phyloP scores from a whole-genome alignment of 2,888 invertebrate genomes.

The Scaptomyza reducta region DNA sequence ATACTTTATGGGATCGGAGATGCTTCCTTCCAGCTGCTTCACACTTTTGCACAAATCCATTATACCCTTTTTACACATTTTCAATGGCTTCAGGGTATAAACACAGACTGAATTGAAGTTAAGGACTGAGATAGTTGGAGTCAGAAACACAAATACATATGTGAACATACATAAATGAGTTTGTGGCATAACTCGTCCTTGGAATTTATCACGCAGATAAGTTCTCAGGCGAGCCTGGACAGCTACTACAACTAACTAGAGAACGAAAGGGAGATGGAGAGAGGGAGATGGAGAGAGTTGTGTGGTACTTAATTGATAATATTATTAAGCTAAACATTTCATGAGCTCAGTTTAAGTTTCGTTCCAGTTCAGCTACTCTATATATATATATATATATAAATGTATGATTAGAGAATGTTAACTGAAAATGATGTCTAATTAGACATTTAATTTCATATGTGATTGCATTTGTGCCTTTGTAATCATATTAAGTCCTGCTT shows the following conservation, averaged over 20 bases:
- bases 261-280: neutral
- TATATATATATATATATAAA: neutral
- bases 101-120: too few species aligned
- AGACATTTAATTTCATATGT: neutral
- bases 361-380: neutral
- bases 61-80: too few species aligned
- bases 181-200: neutral
- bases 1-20: too few species aligned
- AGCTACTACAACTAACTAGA: neutral
- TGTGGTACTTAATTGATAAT: neutral
- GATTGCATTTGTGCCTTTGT: neutral
- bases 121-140: too few species aligned
- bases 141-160: too few species aligned
- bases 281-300: neutral
- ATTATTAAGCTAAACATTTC: neutral
- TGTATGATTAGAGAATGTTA: neutral
- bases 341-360: neutral
- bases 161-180: too few species aligned
- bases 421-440: neutral
- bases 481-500: neutral
- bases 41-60: too few species aligned
- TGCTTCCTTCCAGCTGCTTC: too few species aligned
- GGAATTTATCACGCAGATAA: neutral
- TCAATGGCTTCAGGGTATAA: too few species aligned
- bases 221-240: neutral